These are phyloP conservation scores for Agriopis marginaria DNA, from an alignment of 2,888 invertebrate species.

Conservation along the genomic window DNA sequence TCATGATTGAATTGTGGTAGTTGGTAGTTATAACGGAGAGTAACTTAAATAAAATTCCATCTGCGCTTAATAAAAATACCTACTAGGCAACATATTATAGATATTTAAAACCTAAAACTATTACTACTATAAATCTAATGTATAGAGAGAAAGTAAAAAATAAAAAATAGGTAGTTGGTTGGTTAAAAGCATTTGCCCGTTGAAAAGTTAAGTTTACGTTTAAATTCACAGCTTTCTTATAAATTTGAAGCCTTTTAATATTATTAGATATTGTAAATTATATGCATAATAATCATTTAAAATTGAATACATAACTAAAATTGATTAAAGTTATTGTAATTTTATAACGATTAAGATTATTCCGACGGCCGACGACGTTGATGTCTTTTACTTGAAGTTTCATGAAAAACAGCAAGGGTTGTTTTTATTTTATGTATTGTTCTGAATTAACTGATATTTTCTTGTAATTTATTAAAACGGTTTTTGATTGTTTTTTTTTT, in stretches of 20 bases:
- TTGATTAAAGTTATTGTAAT: neutral
- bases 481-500: neutral
- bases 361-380: constrained; percentile 72
- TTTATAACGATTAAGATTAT: constrained; percentile 10
- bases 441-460: neutral
- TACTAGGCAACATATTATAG: no score
- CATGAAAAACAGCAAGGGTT: neutral
- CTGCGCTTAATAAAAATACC: no score
- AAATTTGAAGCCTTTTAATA: neutral
- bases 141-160: no score
- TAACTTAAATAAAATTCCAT: no score
- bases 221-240: neutral
- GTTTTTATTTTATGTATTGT: neutral
- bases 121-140: no score
- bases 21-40: no score
- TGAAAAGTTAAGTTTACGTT: neutral
- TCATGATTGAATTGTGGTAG: no score
- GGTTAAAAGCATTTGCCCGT: no score
- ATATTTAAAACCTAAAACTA: no score
- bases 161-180: no score
- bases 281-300: neutral
- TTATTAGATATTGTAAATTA: no score
- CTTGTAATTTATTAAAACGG: neutral
- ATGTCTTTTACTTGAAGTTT: constrained; percentile 67
- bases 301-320: neutral